These are phyloP conservation scores for Tenthredo distinguenda DNA, from an alignment of 2,888 invertebrate genomes.

Conservation along the genomic window DNA sequence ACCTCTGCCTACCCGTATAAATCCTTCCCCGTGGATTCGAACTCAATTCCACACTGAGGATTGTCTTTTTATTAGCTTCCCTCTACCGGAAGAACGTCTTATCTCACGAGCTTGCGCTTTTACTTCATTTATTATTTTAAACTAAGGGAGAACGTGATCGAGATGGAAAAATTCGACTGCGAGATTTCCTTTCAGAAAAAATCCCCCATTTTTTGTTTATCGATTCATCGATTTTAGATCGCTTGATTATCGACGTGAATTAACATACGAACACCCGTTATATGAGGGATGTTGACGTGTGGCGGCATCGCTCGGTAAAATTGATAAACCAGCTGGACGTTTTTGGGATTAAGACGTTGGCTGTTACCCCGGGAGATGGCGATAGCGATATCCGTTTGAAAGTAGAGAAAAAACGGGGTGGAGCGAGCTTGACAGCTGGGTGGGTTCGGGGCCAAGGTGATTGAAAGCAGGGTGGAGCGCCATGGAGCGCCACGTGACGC, in stretches of 20 bases:
- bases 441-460: conserved; percentile 79
- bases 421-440: conserved; percentile 78
- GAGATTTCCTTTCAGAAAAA: background rate
- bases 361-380: conserved; percentile 74
- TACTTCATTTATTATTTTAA: background rate
- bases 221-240: background rate
- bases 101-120: background rate
- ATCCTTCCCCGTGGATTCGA: conserved; percentile 66
- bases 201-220: background rate
- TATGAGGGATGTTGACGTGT: conserved; percentile 63
- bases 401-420: conserved; percentile 74
- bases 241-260: background rate
- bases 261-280: conserved; percentile 60
- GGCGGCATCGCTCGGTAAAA: conserved; percentile 74
- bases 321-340: conserved; percentile 69
- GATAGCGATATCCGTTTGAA: conserved; percentile 70
- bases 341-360: conserved; percentile 71
- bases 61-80: conserved; percentile 58
- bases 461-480: conserved; percentile 83
- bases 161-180: background rate
- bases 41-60: conserved; percentile 64
- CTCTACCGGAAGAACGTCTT: conserved; percentile 3
- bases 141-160: background rate
- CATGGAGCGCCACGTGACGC: conserved; percentile 80
- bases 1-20: conserved; percentile 59